These are phyloP conservation scores for Anas platyrhynchos DNA, from an alignment of 2,113 vertebrate genomes.

Conservation along the genomic window DNA sequence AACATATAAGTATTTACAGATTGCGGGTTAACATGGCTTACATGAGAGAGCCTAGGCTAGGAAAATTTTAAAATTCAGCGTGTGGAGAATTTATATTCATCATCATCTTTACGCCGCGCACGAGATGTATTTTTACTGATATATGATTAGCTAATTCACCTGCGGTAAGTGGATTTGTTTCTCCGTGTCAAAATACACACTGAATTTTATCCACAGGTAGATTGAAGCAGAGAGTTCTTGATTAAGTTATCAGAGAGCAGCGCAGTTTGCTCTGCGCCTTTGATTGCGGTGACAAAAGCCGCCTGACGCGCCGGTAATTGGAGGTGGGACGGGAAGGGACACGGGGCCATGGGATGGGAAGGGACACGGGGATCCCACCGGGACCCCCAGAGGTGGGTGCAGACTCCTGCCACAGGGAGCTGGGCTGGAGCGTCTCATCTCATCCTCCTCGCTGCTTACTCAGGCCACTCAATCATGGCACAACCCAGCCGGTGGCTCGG, in stretches of 20 bases:
- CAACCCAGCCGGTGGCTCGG: no score
- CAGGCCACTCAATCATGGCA: not conserved
- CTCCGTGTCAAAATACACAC: not conserved
- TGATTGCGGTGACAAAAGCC: constrained; percentile 45
- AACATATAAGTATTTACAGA: not conserved
- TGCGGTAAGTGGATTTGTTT: constrained; percentile 53
- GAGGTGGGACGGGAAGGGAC: accelerated
- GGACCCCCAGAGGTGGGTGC: not conserved
- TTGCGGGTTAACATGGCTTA: constrained; percentile 52
- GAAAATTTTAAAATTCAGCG: not conserved
- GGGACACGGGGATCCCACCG: not conserved
- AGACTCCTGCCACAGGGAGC: not conserved
- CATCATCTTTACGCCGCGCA: not conserved
- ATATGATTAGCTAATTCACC: constrained; percentile 51
- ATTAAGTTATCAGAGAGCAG: constrained; percentile 44
- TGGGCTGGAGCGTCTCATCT: not conserved
- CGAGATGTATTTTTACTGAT: constrained; percentile 27
- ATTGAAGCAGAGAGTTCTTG: constrained; percentile 16
- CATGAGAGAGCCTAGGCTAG: constrained; percentile 20
- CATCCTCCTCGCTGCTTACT: not conserved
- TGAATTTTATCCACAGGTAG: constrained; percentile 42
- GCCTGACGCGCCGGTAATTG: not conserved
- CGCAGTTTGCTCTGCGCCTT: not conserved
- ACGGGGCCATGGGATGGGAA: accelerated
- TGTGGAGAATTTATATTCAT: constrained; percentile 21